Conservation (phyloP, 2,113 vertebrate genomes). For the Pterophyllum scalare region DNA sequence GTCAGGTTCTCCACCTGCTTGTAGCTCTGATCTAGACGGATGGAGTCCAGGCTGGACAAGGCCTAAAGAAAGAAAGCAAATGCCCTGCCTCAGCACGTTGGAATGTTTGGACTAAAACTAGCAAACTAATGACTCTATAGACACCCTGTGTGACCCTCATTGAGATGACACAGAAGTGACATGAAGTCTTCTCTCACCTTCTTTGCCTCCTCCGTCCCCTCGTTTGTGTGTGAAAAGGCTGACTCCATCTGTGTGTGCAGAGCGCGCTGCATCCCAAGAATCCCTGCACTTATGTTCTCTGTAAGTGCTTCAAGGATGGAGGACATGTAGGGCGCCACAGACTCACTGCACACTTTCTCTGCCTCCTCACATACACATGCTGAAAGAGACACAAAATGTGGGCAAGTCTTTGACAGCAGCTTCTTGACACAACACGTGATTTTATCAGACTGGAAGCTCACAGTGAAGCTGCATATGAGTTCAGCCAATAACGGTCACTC, state of each 20-base stretch:
- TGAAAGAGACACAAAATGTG: constrained; percentile 56
- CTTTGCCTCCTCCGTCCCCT: constrained; percentile 75
- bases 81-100: background rate
- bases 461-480: background rate
- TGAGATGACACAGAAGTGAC: background rate
- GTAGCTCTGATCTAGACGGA: constrained; percentile 57
- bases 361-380: constrained; percentile 82
- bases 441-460: background rate
- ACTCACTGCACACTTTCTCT: constrained; percentile 82
- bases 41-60: constrained; percentile 34
- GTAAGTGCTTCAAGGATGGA: constrained; percentile 91
- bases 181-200: constrained; percentile 75
- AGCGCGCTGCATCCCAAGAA: constrained; percentile 82
- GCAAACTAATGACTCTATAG: background rate
- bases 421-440: background rate
- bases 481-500: background rate
- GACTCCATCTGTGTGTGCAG: constrained; percentile 86
- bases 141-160: too few relatives aligned
- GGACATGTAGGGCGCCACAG: constrained; percentile 85
- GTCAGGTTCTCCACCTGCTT: constrained; percentile 52
- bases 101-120: background rate
- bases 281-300: constrained; percentile 86
- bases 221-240: constrained; percentile 79
- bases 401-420: background rate
- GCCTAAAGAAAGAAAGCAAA: constrained; percentile 18